Evolutionary conservation across 2,888 invertebrate genomes (phyloP).

Genomic region (Reticulitermes lucifugus): DNA sequence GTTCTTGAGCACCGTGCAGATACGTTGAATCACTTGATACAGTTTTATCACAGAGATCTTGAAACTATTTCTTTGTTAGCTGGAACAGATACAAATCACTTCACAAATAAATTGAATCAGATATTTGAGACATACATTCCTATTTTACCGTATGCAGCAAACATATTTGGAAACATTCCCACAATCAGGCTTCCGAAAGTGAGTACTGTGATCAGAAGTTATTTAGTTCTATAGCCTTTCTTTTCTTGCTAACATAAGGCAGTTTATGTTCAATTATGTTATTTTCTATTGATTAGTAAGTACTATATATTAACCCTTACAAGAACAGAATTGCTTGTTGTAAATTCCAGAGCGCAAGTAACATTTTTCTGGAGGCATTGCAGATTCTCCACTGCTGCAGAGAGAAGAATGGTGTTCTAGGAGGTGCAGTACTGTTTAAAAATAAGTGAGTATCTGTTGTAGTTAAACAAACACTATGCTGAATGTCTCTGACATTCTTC

Average conservation of each 20-base stretch:
- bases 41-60: slow-evolving; percentile 88
- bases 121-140: slow-evolving; percentile 92
- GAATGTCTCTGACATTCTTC: neutral
- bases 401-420: slow-evolving; percentile 81
- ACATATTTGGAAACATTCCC: slow-evolving; percentile 86
- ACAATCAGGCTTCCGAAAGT: slow-evolving; percentile 86
- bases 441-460: slow-evolving; percentile 76
- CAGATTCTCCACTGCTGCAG: slow-evolving; percentile 88
- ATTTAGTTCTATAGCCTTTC: too few relatives aligned
- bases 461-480: neutral
- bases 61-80: slow-evolving; percentile 74
- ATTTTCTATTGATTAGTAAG: too few relatives aligned
- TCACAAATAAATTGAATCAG: slow-evolving; percentile 82
- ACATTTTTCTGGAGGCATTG: slow-evolving; percentile 87
- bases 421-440: slow-evolving; percentile 88
- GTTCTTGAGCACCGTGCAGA: slow-evolving; percentile 82
- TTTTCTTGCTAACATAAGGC: too few relatives aligned
- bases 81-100: slow-evolving; percentile 67
- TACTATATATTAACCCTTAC: too few relatives aligned
- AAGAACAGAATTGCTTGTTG: too few relatives aligned
- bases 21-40: slow-evolving; percentile 79
- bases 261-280: too few relatives aligned
- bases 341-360: slow-evolving; percentile 80
- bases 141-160: slow-evolving; percentile 84
- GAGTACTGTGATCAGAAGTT: slow-evolving; percentile 49